Evolutionary conservation across 2,888 invertebrate genomes (phyloP).

Genomic region (Malthinus seriepunctatus): DNA sequence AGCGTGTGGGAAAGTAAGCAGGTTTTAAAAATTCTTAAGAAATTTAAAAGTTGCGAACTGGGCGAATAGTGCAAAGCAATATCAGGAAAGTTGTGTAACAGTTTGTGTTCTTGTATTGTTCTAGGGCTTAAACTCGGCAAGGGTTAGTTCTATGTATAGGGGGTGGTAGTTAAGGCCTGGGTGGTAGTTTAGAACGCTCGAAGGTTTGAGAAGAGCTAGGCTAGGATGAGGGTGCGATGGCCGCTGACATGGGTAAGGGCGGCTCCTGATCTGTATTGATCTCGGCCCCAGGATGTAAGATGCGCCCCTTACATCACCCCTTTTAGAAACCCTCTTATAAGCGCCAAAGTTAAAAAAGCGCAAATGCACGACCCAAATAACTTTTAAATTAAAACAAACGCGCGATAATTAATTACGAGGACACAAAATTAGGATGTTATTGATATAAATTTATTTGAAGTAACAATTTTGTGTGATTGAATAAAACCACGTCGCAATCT

Average conservation of each 20-base stretch:
- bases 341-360: slow-evolving; percentile 7
- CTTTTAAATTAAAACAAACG: slow-evolving; percentile 2
- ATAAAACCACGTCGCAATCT: slow-evolving; percentile 34
- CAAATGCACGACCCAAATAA: too few relatives aligned
- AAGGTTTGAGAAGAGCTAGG: slow-evolving; percentile 33
- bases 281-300: slow-evolving; percentile 55
- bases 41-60: slow-evolving; percentile 1
- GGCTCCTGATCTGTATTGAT: slow-evolving; percentile 58
- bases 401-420: slow-evolving; percentile 11
- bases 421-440: not conserved
- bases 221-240: slow-evolving; percentile 47
- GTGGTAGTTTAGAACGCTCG: slow-evolving; percentile 34
- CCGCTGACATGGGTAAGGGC: slow-evolving; percentile 56
- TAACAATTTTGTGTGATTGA: slow-evolving; percentile 18
- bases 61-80: slow-evolving; percentile 21
- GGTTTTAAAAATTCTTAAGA: slow-evolving; percentile 1
- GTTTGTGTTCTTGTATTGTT: slow-evolving; percentile 36
- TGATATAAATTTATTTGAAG: not conserved
- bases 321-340: slow-evolving; percentile 34
- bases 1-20: not conserved
- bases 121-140: slow-evolving; percentile 26
- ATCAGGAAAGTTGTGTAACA: slow-evolving; percentile 28
- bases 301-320: slow-evolving; percentile 54
- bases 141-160: slow-evolving; percentile 30
- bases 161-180: slow-evolving; percentile 35